phyloP scores from a whole-genome alignment of 2,797 vertebrate genomes.

The Bradypus variegatus region DNA sequence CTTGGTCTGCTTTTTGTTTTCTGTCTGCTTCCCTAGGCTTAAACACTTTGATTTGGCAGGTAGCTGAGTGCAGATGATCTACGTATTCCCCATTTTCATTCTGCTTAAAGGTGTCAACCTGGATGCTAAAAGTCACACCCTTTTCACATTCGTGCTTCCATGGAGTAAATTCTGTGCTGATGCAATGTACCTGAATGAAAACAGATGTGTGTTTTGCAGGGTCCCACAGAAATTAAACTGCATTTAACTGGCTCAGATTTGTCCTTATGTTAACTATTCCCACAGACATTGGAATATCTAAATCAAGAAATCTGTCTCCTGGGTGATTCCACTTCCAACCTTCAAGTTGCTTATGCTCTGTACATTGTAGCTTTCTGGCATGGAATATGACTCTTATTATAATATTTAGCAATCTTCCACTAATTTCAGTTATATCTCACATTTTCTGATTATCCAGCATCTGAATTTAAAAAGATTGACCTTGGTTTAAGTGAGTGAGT shows the following conservation, averaged over 20 bases:
- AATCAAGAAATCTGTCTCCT: constrained; percentile 74
- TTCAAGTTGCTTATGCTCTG: constrained; percentile 76
- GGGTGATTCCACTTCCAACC: constrained; percentile 78
- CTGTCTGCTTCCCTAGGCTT: constrained; percentile 74
- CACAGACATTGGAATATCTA: constrained; percentile 80
- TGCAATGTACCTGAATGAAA: too few species aligned
- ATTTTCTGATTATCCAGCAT: constrained; percentile 81
- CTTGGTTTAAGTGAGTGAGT: constrained; percentile 82
- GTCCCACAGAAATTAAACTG: too few species aligned
- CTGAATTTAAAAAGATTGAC: constrained; percentile 97
- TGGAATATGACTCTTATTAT: constrained; percentile 74
- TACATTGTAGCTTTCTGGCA: constrained; percentile 69
- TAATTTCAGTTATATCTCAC: constrained; percentile 90
- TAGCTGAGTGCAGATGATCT: too few species aligned
- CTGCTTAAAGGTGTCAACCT: too few species aligned
- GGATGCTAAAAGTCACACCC: too few species aligned
- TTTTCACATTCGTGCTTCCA: too few species aligned
- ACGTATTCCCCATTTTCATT: too few species aligned
- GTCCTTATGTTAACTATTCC: constrained; percentile 63
- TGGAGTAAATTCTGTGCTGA: too few species aligned
- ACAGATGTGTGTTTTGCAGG: too few species aligned
- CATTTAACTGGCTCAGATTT: too few species aligned
- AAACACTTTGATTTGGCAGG: too few species aligned
- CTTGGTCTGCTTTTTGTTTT: constrained; percentile 82
- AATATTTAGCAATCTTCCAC: constrained; percentile 93